phyloP scores from a whole-genome alignment of 2,888 invertebrate species.

The Acrobasis repandana region DNA sequence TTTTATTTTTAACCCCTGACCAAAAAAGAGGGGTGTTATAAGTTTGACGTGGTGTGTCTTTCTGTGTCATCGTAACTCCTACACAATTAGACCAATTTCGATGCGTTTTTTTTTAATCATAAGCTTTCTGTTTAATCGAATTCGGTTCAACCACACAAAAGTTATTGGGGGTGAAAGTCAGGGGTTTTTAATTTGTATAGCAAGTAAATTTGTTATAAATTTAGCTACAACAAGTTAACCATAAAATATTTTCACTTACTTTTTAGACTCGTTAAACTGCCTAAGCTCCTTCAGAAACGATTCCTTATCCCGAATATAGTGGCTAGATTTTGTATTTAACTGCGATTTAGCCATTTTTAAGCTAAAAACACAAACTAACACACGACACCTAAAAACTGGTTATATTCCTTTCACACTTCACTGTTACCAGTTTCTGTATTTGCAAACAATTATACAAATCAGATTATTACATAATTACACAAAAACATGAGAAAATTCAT shows the following conservation, averaged over 20 bases:
- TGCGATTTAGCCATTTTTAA: constrained; percentile 73
- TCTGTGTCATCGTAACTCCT: too few relatives aligned
- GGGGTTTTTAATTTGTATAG: too few relatives aligned
- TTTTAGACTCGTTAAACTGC: constrained; percentile 95
- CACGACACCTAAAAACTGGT: background rate
- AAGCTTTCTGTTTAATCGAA: too few relatives aligned
- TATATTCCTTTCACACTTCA: background rate
- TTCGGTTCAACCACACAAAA: too few relatives aligned
- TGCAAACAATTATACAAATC: constrained; percentile 16
- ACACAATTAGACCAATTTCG: too few relatives aligned
- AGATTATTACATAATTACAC: constrained; percentile 30
- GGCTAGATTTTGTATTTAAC: constrained; percentile 83
- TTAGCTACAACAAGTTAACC: constrained; percentile 4
- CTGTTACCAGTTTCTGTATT: background rate
- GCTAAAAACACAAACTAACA: background rate
- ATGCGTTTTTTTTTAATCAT: too few relatives aligned
- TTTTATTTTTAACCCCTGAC: too few relatives aligned
- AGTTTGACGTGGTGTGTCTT: too few relatives aligned
- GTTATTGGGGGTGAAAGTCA: too few relatives aligned
- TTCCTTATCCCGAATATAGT: constrained; percentile 90
- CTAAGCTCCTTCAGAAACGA: constrained; percentile 92
- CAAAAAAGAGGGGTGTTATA: too few relatives aligned
- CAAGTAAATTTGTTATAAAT: background rate
- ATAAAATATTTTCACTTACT: constrained; percentile 84
- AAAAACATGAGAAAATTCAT: constrained; percentile 32